These are phyloP conservation scores for Halcyon badia DNA, from an alignment of 2,797 vertebrate genomes.

Conservation along the genomic window DNA sequence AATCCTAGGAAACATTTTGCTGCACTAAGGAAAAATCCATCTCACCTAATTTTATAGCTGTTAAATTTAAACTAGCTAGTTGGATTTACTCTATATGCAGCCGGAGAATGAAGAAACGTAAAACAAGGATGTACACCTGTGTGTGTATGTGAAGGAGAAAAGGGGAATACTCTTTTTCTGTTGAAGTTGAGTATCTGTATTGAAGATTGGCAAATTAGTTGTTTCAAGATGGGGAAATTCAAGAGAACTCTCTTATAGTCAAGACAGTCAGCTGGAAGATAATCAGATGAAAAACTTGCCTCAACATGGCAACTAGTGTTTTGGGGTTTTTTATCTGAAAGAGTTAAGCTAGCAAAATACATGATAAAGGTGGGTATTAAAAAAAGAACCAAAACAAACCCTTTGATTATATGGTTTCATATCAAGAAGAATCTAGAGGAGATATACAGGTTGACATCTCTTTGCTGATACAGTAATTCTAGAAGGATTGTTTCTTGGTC, in stretches of 20 bases:
- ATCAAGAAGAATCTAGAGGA: not conserved
- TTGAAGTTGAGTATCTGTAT: not conserved
- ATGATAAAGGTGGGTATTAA: not conserved
- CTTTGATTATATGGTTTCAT: not conserved
- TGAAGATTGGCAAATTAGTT: not conserved
- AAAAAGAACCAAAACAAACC: not conserved
- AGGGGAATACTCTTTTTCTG: not conserved
- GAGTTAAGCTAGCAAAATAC: not conserved
- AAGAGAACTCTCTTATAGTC: not conserved
- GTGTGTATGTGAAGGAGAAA: not conserved
- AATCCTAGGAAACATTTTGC: not conserved
- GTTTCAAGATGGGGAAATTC: not conserved
- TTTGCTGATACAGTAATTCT: not conserved
- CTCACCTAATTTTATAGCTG: not conserved
- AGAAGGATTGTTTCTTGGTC: not conserved
- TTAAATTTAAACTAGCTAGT: not conserved
- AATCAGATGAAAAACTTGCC: not conserved
- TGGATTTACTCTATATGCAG: not conserved
- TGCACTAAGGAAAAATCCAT: not conserved
- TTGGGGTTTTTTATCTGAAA: not conserved
- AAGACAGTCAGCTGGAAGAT: not conserved
- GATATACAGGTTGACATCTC: not conserved
- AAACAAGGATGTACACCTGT: not conserved
- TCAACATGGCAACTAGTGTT: not conserved
- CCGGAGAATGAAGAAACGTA: not conserved